Base-by-base conservation (phyloP, 1,140 invertebrate species). In the Sarcophaga peregrina region DNA sequence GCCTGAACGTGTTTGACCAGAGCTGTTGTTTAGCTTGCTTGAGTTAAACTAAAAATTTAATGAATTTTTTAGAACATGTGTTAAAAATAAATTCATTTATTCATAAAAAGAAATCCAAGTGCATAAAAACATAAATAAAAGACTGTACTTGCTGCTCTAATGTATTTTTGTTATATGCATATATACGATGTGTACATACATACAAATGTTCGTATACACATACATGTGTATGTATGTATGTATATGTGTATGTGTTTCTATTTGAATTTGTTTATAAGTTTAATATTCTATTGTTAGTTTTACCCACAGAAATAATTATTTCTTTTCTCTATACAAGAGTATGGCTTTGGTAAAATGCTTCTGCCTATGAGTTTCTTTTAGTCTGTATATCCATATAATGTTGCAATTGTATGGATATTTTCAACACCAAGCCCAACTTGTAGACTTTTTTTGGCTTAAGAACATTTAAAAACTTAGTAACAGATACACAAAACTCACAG, bases 61-160 rank as follows among this genome's bases (percentile, higher is more conserved):
- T 68, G 62, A 68, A 68, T 68, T 68, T 68, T 68, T 8, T 68
- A 68, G 62, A 68, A 68, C 62, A 68, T 68, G 62, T 68, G 62
- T 68, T 68, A 25, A 68, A 68, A 17, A 68, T 68, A 25, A 17
- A 68, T 68, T 68, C 10, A 68, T 68, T 20, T 58, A 58, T 58
- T n/a, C 54, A n/a, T 58, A n/a, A 11, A 58, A 58, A 58, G n/a
- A 37, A 37, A 37, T 37, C 25, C 25, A 37, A 37, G 25, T 37
- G 25, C 25, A 37, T 37, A 37, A 37, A 37, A 37, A 37, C 25
- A 37, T 37, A 37, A 37, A 37, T 37, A 37, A 37, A 37, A 37
- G 25, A 37, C 25, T 37, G 25, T 37, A 37, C 25, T 37, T 37
- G 25, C 1, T 37, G 25, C 25, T 37, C 25, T 37, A 37, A 37